Evolutionary conservation across 2,797 vertebrate species (phyloP).

Genomic region (Gouania willdenowi): DNA sequence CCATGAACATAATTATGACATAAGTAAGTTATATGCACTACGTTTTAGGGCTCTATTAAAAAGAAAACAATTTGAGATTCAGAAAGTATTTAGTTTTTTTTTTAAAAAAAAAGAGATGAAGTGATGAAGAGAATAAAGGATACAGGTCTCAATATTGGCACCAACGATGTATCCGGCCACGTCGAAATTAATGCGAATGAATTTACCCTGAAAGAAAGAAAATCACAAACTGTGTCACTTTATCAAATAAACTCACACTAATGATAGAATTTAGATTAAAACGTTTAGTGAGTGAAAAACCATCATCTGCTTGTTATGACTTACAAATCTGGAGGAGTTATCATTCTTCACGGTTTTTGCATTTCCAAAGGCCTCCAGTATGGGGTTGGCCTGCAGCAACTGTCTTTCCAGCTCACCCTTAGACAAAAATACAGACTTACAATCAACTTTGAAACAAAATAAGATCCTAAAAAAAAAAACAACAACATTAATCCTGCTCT

Average conservation of each 20-base stretch:
- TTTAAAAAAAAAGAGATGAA: too few species aligned
- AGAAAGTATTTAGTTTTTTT: too few species aligned
- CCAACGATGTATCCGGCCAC: constrained; percentile 91
- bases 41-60: too few species aligned
- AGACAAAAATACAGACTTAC: constrained; percentile 27
- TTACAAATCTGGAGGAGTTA: constrained; percentile 90
- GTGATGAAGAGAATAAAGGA: constrained; percentile 68
- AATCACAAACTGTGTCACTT: too few species aligned
- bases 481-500: constrained; percentile 26
- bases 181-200: constrained; percentile 93
- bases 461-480: constrained; percentile 1
- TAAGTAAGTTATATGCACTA: too few species aligned
- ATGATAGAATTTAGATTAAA: neutral
- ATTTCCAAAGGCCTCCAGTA: constrained; percentile 88
- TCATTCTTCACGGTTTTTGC: constrained; percentile 91
- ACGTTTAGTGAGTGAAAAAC: neutral
- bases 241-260: too few species aligned
- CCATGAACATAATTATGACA: too few species aligned
- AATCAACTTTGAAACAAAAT: constrained; percentile 16
- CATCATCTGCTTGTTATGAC: constrained; percentile 16
- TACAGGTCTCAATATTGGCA: constrained; percentile 94
- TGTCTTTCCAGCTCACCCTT: constrained; percentile 89
- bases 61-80: too few species aligned
- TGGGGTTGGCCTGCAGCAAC: constrained; percentile 88
- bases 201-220: constrained; percentile 81